phyloP scores from a whole-genome alignment of 2,113 vertebrate species.

The Rhinolophus ferrumequinum region DNA sequence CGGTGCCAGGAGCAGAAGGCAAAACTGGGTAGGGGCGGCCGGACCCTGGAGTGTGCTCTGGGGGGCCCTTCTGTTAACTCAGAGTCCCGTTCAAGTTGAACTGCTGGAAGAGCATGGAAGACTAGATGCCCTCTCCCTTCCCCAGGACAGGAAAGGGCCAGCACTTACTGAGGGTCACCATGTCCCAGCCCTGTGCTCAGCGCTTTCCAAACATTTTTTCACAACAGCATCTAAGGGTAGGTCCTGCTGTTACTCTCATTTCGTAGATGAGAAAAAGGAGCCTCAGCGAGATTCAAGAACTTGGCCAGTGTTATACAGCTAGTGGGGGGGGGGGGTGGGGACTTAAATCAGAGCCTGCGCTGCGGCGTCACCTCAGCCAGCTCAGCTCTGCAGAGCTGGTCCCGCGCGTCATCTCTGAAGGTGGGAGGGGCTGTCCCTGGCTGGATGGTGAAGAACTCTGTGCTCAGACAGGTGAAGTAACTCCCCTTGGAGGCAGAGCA shows the following conservation, averaged over 20 bases:
- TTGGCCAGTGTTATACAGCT: neutral
- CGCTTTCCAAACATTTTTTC: accelerated
- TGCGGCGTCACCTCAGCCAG: neutral
- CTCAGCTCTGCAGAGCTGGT: neutral
- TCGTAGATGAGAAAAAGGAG: neutral
- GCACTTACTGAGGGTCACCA: neutral
- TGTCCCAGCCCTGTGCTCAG: neutral
- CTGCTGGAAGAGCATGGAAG: neutral
- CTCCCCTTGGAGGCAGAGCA: neutral
- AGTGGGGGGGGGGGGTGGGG: neutral
- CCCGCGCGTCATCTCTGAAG: neutral
- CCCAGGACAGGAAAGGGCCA: neutral
- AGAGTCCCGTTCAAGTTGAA: neutral
- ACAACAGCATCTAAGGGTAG: neutral
- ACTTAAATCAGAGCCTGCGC: neutral
- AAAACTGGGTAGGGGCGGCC: conserved; percentile 81
- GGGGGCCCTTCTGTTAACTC: neutral
- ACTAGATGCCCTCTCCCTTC: neutral
- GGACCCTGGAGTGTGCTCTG: accelerated
- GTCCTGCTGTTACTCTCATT: neutral
- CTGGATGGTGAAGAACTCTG: neutral
- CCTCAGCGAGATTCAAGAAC: neutral
- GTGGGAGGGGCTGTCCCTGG: neutral
- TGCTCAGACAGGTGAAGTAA: neutral
- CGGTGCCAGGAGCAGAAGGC: conserved; percentile 85